These are phyloP conservation scores for Parapsyche elsis DNA, from an alignment of 1,140 invertebrate species.

Conservation along the genomic window DNA sequence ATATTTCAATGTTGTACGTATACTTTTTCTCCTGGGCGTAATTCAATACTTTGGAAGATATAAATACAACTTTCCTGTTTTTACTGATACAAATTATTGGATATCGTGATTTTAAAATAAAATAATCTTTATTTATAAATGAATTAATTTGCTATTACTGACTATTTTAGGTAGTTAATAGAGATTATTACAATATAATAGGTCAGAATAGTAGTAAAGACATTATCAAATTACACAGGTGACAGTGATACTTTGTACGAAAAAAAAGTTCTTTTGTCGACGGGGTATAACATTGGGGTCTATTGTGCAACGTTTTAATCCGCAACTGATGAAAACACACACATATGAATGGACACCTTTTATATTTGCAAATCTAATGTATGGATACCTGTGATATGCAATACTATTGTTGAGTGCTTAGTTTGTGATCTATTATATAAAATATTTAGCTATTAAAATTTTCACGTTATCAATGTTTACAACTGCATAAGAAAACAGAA, in stretches of 20 bases:
- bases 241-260: constrained; percentile 33
- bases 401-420: background rate
- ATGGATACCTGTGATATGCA: background rate
- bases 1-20: constrained; percentile 7
- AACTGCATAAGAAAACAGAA: too few relatives aligned
- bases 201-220: background rate
- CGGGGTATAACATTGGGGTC: background rate
- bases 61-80: background rate
- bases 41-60: background rate
- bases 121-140: background rate
- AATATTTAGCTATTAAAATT: too few relatives aligned
- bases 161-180: constrained; percentile 10
- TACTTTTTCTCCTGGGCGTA: background rate
- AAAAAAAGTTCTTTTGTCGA: constrained; percentile 16
- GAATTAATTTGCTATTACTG: constrained; percentile 1
- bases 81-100: background rate
- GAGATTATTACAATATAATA: constrained; percentile 24
- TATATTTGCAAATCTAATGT: constrained; percentile 18
- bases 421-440: too few relatives aligned
- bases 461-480: too few relatives aligned
- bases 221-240: constrained; percentile 38
- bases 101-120: background rate
- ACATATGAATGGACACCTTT: background rate
- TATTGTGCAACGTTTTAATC: constrained; percentile 27
- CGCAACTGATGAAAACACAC: constrained; percentile 37